phyloP scores from a whole-genome alignment of 2,797 vertebrate species.

The Thalassophryne amazonica region DNA sequence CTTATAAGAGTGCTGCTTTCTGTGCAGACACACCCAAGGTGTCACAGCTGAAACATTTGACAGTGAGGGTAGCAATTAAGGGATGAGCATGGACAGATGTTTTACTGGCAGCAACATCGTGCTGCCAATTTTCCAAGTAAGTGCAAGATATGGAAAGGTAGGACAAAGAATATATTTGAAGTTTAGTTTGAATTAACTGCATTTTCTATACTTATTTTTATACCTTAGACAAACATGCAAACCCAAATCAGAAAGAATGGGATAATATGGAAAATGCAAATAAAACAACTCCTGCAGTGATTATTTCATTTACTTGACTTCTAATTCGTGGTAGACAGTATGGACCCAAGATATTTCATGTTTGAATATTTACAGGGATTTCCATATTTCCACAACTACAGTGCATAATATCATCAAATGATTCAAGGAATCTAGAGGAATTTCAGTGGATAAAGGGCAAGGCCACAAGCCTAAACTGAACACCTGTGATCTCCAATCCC shows the following conservation, averaged over 20 bases:
- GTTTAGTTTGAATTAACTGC: not conserved
- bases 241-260: not conserved
- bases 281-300: not conserved
- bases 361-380: no score
- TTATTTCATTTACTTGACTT: no score
- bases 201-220: not conserved
- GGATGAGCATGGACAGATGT: constrained; percentile 50
- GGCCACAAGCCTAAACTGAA: no score
- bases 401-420: no score
- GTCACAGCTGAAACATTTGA: constrained; percentile 55
- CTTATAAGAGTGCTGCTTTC: constrained; percentile 34
- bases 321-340: no score
- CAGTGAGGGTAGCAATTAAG: constrained; percentile 62
- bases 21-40: constrained; percentile 57
- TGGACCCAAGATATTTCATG: no score
- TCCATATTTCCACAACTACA: no score
- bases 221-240: no score
- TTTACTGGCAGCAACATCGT: constrained; percentile 47
- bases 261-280: no score
- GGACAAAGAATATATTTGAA: constrained; percentile 21
- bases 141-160: constrained; percentile 43
- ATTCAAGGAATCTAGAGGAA: no score
- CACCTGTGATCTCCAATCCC: no score
- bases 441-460: no score
- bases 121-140: constrained; percentile 43